phyloP scores from a whole-genome alignment of 2,888 invertebrate species.

The Protophormia terraenovae region DNA sequence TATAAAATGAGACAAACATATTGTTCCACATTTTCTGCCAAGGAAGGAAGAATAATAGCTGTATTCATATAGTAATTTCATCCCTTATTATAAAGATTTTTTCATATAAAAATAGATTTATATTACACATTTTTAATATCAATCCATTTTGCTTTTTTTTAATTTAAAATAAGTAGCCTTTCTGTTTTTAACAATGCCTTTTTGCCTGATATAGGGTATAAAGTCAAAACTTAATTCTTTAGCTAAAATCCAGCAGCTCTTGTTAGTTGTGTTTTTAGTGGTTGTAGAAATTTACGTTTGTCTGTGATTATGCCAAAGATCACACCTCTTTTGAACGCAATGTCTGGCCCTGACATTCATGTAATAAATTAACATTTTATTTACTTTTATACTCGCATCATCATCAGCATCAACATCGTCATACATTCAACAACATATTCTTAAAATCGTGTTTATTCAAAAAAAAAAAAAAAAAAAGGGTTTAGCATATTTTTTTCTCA shows the following conservation, averaged over 20 bases:
- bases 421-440: neutral
- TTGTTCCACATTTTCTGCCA: no score
- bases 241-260: conserved; percentile 27
- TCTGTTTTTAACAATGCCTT: no score
- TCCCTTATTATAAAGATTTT: no score
- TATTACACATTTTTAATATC: no score
- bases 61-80: no score
- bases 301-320: conserved; percentile 49
- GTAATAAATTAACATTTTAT: conserved; percentile 69
- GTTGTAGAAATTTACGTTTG: conserved; percentile 27
- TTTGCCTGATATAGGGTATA: neutral
- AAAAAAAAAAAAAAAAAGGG: no score
- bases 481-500: neutral
- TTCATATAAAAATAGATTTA: no score
- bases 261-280: neutral
- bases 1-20: no score
- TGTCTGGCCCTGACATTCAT: conserved; percentile 65
- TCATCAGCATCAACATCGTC: neutral
- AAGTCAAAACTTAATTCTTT: neutral
- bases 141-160: no score
- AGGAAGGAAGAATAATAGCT: no score
- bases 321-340: conserved; percentile 64
- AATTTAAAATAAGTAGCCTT: no score
- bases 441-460: neutral
- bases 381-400: conserved; percentile 32